A percentile compares a stretch with the other conserved stretches of the same genome.
These are phyloP conservation scores for Thomomys bottae DNA, from an alignment of 2,113 vertebrate genomes.

Conservation along the genomic window DNA sequence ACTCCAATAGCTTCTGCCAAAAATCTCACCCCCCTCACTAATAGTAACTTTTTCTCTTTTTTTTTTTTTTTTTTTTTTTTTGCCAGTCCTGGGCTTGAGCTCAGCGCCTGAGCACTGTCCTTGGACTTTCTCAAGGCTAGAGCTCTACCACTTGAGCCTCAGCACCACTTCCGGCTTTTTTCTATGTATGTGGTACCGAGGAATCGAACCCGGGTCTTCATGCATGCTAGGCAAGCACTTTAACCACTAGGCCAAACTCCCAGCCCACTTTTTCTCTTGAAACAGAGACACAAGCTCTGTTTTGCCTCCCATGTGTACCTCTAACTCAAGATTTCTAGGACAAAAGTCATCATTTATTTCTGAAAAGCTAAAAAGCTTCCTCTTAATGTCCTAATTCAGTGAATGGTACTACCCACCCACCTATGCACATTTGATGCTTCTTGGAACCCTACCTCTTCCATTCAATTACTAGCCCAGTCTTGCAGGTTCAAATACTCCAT, in stretches of 20 bases:
- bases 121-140: too few relatives aligned
- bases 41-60: background rate
- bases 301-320: background rate
- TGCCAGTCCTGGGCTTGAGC: too few relatives aligned
- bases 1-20: background rate
- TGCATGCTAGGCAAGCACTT: too few relatives aligned
- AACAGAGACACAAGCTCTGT: background rate
- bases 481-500: background rate
- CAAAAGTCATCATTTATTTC: background rate
- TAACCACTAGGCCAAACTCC: too few relatives aligned
- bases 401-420: constrained; percentile 5
- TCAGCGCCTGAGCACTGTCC: too few relatives aligned
- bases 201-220: too few relatives aligned
- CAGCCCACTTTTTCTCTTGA: background rate
- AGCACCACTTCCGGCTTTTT: too few relatives aligned
- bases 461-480: constrained; percentile 49
- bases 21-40: background rate
- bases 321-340: constrained; percentile 20
- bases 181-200: too few relatives aligned
- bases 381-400: constrained; percentile 2
- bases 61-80: too few relatives aligned
- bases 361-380: constrained; percentile 52
- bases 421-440: constrained; percentile 42
- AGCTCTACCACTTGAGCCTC: too few relatives aligned
- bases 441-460: background rate